phyloP scores from a whole-genome alignment of 2,888 invertebrate species.

The Brachyptera risi region DNA sequence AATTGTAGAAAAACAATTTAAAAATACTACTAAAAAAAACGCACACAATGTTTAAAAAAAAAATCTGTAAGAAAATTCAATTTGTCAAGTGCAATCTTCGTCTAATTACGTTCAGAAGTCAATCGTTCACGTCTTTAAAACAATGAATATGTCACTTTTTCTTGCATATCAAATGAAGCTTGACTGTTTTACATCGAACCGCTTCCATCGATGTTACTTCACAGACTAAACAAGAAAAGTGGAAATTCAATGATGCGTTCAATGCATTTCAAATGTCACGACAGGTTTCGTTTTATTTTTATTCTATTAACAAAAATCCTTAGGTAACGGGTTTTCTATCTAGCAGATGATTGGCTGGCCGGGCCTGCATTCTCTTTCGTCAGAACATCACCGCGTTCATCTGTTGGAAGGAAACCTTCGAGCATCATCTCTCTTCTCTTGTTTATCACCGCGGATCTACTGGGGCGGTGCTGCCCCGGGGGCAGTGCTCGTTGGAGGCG shows the following conservation, averaged over 20 bases:
- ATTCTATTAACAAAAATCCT: background rate
- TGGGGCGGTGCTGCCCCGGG: too few species aligned
- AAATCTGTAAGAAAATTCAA: too few species aligned
- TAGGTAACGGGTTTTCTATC: slow-evolving; percentile 11
- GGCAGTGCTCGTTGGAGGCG: too few species aligned
- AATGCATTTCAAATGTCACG: slow-evolving; percentile 17
- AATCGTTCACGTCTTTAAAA: too few species aligned
- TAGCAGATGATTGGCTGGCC: background rate
- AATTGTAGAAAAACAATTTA: too few species aligned
- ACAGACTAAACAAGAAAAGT: slow-evolving; percentile 8
- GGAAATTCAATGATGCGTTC: slow-evolving; percentile 8
- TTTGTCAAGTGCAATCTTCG: too few species aligned
- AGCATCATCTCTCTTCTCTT: too few species aligned
- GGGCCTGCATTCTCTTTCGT: background rate
- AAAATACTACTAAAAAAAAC: background rate
- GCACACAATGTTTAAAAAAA: background rate
- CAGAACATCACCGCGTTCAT: background rate
- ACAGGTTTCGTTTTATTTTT: background rate
- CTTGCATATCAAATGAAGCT: too few species aligned
- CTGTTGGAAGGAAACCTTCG: too few species aligned
- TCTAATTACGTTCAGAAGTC: too few species aligned
- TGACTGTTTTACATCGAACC: background rate
- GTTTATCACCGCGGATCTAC: too few species aligned
- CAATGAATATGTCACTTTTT: too few species aligned
- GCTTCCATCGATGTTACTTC: background rate